Evolutionary conservation across 30 jellyfish, hydroid and myxozoan genomes (phyloP).

Genomic region (Pelagia noctiluca): DNA sequence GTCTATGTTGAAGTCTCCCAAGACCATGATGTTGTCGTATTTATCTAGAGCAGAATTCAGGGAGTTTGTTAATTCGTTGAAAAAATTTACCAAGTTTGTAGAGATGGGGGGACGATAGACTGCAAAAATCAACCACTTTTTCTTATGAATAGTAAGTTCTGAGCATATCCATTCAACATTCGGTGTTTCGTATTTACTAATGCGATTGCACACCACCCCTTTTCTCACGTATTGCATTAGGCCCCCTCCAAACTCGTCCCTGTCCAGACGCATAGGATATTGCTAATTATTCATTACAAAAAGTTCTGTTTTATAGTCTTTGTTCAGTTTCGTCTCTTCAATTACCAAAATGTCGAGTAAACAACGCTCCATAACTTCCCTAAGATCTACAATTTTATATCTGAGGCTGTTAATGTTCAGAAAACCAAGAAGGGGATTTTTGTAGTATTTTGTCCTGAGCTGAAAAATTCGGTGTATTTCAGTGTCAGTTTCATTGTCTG

Average conservation of each 20-base stretch:
- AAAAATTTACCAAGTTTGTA: not conserved
- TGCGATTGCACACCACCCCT: slow-evolving; percentile 40
- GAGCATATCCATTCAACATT: not conserved
- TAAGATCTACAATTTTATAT: slow-evolving; percentile 13
- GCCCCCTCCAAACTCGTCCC: slow-evolving; percentile 18
- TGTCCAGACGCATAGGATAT: not conserved
- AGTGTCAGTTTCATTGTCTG: not conserved
- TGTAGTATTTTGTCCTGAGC: not conserved
- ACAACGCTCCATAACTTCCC: slow-evolving; percentile 12
- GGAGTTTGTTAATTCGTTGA: not conserved
- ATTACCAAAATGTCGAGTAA: slow-evolving; percentile 24
- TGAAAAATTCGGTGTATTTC: not conserved
- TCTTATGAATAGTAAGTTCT: not conserved
- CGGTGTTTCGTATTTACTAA: slow-evolving; percentile 22
- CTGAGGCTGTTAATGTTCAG: slow-evolving; percentile 34
- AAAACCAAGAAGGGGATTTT: slow-evolving; percentile 4
- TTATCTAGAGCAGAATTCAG: not conserved
- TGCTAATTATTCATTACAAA: not conserved
- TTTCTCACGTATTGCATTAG: slow-evolving; percentile 28
- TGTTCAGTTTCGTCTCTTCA: slow-evolving; percentile 19
- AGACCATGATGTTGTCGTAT: not conserved
- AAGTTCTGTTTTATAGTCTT: slow-evolving; percentile 19
- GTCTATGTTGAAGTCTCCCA: not conserved
- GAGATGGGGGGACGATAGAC: not conserved
- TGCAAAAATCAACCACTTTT: not conserved